Percentiles rank a stretch among this genome's conserved stretches.
phyloP scores from a whole-genome alignment of 1,140 invertebrate species.

The Micrasema minimum region DNA sequence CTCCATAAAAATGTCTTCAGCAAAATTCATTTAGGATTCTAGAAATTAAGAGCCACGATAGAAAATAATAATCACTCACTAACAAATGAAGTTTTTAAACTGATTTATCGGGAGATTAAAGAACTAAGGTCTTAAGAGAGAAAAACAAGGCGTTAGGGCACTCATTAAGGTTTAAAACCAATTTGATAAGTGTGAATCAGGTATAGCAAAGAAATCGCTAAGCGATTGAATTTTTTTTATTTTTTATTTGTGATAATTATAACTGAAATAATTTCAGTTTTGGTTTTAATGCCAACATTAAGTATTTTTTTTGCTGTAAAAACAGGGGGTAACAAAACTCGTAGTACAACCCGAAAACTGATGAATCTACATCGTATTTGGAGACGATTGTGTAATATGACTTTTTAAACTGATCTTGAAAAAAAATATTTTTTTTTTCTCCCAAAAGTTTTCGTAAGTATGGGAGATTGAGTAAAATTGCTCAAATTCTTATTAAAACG shows the following conservation, averaged over 20 bases:
- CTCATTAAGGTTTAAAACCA: not conserved
- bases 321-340: no score
- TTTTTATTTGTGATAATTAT: not conserved
- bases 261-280: no score
- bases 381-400: no score
- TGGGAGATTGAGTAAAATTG: no score
- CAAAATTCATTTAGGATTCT: conserved; percentile 39
- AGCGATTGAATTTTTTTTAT: not conserved
- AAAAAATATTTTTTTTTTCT: no score
- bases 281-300: no score
- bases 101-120: not conserved
- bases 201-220: not conserved
- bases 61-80: conserved; percentile 22
- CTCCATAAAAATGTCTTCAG: conserved; percentile 40
- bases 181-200: not conserved
- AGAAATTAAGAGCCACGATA: conserved; percentile 29
- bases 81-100: not conserved
- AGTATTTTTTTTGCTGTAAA: no score
- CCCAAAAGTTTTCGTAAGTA: no score
- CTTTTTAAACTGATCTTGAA: no score
- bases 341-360: no score
- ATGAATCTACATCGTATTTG: no score
- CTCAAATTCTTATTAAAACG: no score
- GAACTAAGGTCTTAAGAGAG: not conserved
- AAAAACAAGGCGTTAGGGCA: not conserved